Conservation (phyloP, 2,113 vertebrate species). For the Camarhynchus parvulus region DNA sequence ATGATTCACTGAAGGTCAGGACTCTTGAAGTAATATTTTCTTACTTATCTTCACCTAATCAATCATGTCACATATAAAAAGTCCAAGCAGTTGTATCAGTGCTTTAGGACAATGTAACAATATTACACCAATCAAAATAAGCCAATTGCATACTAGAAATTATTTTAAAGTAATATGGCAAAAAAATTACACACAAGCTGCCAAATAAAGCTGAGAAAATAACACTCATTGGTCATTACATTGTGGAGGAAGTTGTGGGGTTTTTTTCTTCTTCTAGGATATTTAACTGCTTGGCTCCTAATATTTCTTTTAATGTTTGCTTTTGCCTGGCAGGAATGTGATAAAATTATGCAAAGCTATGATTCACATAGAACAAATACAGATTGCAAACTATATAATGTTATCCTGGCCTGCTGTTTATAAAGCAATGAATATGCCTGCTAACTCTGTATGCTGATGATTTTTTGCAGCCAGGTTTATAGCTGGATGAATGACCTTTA, state of each 20-base stretch:
- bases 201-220: conserved; percentile 1
- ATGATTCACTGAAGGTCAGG: conserved; percentile 59
- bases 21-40: conserved; percentile 46
- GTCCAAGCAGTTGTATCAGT: background rate
- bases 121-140: conserved; percentile 34
- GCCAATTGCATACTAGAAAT: conserved; percentile 13
- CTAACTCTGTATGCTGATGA: conserved; percentile 43
- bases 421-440: conserved; percentile 62
- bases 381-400: conserved; percentile 69
- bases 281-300: conserved; percentile 56
- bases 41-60: conserved; percentile 49
- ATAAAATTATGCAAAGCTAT: conserved; percentile 72
- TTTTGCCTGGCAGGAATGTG: conserved; percentile 63
- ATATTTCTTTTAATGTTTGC: conserved; percentile 69
- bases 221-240: conserved; percentile 10
- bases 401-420: conserved; percentile 56
- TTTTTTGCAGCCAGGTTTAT: conserved; percentile 41
- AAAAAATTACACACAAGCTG: background rate
- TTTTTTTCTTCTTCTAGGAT: conserved; percentile 22
- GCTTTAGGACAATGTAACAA: background rate
- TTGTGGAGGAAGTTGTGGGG: background rate
- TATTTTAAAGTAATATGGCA: conserved; percentile 9
- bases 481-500: conserved; percentile 39
- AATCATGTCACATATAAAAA: conserved; percentile 34
- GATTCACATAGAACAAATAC: conserved; percentile 66